phyloP scores from a whole-genome alignment of 2,888 invertebrate genomes.

The Hedychridium roseum region DNA sequence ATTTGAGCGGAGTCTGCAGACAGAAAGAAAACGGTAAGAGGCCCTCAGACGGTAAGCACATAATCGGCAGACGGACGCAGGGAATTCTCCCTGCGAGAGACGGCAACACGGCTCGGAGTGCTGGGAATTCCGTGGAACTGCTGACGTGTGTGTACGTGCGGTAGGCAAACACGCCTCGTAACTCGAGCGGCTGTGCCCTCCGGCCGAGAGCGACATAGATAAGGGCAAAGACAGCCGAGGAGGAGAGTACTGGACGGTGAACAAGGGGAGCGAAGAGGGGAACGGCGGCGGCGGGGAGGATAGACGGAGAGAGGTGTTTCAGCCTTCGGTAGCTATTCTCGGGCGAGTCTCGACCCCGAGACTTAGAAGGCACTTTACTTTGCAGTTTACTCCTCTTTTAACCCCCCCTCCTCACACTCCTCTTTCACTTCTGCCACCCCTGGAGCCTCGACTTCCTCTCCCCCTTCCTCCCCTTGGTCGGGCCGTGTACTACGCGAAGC shows the following conservation, averaged over 20 bases:
- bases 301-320: constrained; percentile 30
- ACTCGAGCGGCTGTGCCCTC: constrained; percentile 10
- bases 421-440: constrained; percentile 8
- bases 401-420: constrained; percentile 5
- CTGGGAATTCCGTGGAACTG: too few relatives aligned
- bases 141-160: constrained; percentile 10
- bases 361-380: constrained; percentile 43
- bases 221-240: constrained; percentile 16
- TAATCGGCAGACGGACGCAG: too few relatives aligned
- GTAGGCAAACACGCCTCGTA: constrained; percentile 15
- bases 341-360: constrained; percentile 16
- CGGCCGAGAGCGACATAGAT: constrained; percentile 26
- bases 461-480: background rate
- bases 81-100: too few relatives aligned
- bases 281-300: constrained; percentile 11
- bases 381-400: constrained; percentile 27
- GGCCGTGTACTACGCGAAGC: too few relatives aligned
- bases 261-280: constrained; percentile 9
- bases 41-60: too few relatives aligned
- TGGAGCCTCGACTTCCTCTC: background rate
- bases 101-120: too few relatives aligned
- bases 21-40: too few relatives aligned
- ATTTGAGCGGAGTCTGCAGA: too few relatives aligned
- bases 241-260: too few relatives aligned
- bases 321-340: constrained; percentile 28